Evolutionary conservation across 2,888 invertebrate species (phyloP).

Genomic region (Laothoe populi): DNA sequence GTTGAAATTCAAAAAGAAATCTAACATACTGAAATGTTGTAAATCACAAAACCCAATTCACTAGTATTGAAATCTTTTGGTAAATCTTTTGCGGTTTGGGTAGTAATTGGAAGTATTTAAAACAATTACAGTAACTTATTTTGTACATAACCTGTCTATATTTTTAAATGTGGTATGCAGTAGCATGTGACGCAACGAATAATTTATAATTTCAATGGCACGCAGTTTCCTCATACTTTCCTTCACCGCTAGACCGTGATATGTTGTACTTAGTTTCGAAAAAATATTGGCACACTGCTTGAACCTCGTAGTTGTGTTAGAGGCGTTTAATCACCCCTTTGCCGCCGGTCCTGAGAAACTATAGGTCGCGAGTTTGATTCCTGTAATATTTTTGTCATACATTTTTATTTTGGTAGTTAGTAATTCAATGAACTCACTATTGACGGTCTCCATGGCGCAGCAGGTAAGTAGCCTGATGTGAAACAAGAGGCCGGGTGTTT

Average conservation of each 20-base stretch:
- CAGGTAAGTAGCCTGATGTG: no score
- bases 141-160: neutral
- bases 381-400: neutral
- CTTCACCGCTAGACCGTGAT: conserved; percentile 23
- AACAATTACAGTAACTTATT: neutral
- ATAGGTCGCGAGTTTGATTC: neutral
- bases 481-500: no score
- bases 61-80: no score
- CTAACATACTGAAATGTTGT: no score
- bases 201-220: conserved; percentile 21
- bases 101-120: neutral
- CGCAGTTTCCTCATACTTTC: conserved; percentile 20
- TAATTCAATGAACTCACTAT: no score
- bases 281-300: conserved; percentile 15
- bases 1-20: no score
- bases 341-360: no score
- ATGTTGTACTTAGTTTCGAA: conserved; percentile 24
- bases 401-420: no score
- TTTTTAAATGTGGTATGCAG: neutral
- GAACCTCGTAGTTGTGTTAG: neutral
- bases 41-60: no score
- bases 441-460: no score
- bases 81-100: neutral
- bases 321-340: neutral
- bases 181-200: conserved; percentile 28